Conservation (phyloP, 2,888 invertebrate species). For the Melipona beecheii region DNA sequence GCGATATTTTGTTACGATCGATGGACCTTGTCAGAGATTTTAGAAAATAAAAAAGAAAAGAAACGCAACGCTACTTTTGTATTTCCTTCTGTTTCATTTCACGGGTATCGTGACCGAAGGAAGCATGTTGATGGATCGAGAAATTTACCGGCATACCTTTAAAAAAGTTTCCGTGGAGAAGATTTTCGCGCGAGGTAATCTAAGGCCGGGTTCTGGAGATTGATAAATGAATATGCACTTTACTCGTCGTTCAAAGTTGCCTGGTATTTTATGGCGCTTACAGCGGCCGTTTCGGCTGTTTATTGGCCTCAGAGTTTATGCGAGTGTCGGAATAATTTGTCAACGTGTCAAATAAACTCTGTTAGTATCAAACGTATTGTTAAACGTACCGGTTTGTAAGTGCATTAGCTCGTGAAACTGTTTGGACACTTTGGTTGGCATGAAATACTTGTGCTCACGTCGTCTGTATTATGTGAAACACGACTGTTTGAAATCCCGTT, state of each 20-base stretch:
- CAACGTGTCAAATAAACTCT: not conserved
- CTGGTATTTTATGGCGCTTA: not conserved
- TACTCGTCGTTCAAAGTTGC: not conserved
- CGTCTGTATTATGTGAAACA: no score
- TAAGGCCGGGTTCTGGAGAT: not conserved
- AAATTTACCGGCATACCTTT: not conserved
- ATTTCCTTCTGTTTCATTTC: not conserved
- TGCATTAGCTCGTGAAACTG: no score
- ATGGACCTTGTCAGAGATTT: not conserved
- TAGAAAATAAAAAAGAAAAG: no score
- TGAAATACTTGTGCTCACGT: no score
- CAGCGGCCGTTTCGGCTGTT: not conserved
- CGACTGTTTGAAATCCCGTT: no score
- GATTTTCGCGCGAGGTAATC: not conserved
- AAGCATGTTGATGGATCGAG: not conserved
- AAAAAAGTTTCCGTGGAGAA: not conserved
- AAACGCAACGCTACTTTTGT: not conserved
- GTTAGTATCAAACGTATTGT: no score
- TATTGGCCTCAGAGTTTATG: not conserved
- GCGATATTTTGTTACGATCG: constrained; percentile 32
- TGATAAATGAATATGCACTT: constrained; percentile 1
- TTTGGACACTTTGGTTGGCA: no score
- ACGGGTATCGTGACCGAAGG: not conserved
- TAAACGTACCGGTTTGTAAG: no score
- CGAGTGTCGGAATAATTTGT: not conserved